Percentiles rank a stretch among this genome's conserved stretches.
Conservation (phyloP, 1,140 invertebrate species). For the Halyomorpha halys region DNA sequence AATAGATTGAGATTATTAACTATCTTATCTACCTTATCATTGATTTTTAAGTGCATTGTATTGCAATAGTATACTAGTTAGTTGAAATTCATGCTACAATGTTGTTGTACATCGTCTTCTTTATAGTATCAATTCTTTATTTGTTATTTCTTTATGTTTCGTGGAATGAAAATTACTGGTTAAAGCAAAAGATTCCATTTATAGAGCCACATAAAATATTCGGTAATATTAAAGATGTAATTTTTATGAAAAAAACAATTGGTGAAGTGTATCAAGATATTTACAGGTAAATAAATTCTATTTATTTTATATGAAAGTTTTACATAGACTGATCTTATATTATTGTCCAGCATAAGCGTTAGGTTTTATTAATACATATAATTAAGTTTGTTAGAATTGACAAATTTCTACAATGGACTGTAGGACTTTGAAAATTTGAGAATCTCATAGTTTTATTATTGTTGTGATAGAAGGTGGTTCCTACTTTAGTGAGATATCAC, state of each 20-base stretch:
- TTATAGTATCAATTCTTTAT: constrained; percentile 18
- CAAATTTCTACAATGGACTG: too few species aligned
- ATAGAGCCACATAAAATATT: constrained; percentile 37
- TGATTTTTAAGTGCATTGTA: constrained; percentile 3
- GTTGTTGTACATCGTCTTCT: constrained; percentile 10
- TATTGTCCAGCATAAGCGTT: too few species aligned
- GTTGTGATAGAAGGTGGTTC: too few species aligned
- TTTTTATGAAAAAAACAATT: constrained; percentile 31
- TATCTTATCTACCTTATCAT: too few species aligned
- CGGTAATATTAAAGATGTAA: constrained; percentile 40
- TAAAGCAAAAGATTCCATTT: constrained; percentile 33
- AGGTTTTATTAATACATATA: too few species aligned
- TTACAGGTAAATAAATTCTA: constrained; percentile 15
- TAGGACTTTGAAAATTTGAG: too few species aligned
- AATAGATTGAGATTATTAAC: too few species aligned
- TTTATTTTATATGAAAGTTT: too few species aligned
- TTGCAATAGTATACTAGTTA: neutral
- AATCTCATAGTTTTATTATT: too few species aligned
- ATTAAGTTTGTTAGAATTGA: too few species aligned
- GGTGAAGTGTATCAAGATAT: constrained; percentile 27
- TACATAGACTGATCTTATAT: too few species aligned
- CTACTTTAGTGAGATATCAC: too few species aligned
- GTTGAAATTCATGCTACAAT: neutral
- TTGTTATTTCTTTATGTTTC: constrained; percentile 33
- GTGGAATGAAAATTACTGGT: constrained; percentile 35